Percentiles rank a stretch among this genome's conserved stretches.
These are phyloP conservation scores for Xestia c-nigrum DNA, from an alignment of 2,888 invertebrate genomes.

Conservation along the genomic window DNA sequence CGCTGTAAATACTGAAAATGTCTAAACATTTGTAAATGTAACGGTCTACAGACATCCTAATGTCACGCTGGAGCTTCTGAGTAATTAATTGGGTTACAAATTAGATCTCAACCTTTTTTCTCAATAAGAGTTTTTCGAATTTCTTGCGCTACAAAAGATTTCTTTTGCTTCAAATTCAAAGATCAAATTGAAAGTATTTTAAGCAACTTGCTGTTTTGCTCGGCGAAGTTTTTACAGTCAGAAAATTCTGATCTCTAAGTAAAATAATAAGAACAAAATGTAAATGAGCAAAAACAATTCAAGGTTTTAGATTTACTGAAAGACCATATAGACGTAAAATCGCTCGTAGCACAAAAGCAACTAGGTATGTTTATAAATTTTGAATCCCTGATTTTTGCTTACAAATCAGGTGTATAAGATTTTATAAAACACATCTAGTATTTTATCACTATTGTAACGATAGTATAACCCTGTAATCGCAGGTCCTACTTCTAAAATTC, in stretches of 20 bases:
- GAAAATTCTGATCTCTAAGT: not conserved
- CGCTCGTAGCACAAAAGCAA: not conserved
- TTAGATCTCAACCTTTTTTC: not conserved
- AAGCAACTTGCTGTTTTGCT: not conserved
- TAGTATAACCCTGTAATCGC: not conserved
- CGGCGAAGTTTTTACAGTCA: slow-evolving; percentile 17
- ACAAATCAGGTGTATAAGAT: not conserved
- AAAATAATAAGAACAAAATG: slow-evolving; percentile 23
- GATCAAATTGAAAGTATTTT: slow-evolving; percentile 16
- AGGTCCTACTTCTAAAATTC: not conserved
- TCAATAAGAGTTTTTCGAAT: not conserved
- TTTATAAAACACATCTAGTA: not conserved
- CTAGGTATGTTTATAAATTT: not conserved
- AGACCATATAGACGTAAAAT: not conserved
- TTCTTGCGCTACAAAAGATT: not conserved
- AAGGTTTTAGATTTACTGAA: slow-evolving; percentile 5
- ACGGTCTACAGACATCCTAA: slow-evolving; percentile 1
- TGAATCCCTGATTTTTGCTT: not conserved
- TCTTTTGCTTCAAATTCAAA: not conserved
- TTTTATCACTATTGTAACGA: not conserved
- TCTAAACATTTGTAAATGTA: slow-evolving; percentile 7
- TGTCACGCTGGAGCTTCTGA: slow-evolving; percentile 15
- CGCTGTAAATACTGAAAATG: slow-evolving; percentile 1
- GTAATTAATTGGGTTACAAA: slow-evolving; percentile 6
- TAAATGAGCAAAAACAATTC: slow-evolving; percentile 8